A percentile compares a stretch with the other conserved stretches of the same genome.
Evolutionary conservation across 2,113 vertebrate genomes (phyloP).

Genomic region (Agelaius phoeniceus): DNA sequence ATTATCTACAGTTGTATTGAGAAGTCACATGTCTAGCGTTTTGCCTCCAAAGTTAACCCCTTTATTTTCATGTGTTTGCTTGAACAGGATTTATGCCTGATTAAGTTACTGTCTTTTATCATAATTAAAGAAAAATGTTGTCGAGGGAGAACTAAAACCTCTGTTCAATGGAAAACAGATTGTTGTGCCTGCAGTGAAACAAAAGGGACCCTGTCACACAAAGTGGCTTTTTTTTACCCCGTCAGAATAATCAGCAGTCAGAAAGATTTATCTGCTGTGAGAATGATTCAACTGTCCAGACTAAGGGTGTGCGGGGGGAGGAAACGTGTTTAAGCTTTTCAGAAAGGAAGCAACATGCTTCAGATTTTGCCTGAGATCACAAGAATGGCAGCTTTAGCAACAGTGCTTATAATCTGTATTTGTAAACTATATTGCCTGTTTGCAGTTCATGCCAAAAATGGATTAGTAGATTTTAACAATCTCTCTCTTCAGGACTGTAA

Average conservation of each 20-base stretch:
- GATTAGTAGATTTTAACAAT: slow-evolving; percentile 28
- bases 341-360: slow-evolving; percentile 21
- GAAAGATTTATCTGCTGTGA: slow-evolving; percentile 63
- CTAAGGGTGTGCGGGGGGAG: background rate
- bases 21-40: slow-evolving; percentile 9
- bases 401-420: background rate
- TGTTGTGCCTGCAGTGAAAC: slow-evolving; percentile 61
- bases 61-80: slow-evolving; percentile 71
- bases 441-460: slow-evolving; percentile 3
- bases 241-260: slow-evolving; percentile 62
- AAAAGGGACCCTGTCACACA: slow-evolving; percentile 57
- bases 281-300: slow-evolving; percentile 47
- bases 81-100: slow-evolving; percentile 77
- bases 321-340: slow-evolving; percentile 1
- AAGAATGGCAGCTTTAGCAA: background rate
- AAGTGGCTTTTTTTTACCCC: background rate
- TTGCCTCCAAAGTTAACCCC: slow-evolving; percentile 37
- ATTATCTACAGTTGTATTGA: background rate
- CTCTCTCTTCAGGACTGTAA: background rate
- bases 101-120: slow-evolving; percentile 84
- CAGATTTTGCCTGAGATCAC: slow-evolving; percentile 13
- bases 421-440: background rate
- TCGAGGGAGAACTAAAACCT: slow-evolving; percentile 55
- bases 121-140: slow-evolving; percentile 82
- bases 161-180: slow-evolving; percentile 75